Evolutionary conservation across 2,113 vertebrate genomes (phyloP).

Genomic region (Neogale vison): DNA sequence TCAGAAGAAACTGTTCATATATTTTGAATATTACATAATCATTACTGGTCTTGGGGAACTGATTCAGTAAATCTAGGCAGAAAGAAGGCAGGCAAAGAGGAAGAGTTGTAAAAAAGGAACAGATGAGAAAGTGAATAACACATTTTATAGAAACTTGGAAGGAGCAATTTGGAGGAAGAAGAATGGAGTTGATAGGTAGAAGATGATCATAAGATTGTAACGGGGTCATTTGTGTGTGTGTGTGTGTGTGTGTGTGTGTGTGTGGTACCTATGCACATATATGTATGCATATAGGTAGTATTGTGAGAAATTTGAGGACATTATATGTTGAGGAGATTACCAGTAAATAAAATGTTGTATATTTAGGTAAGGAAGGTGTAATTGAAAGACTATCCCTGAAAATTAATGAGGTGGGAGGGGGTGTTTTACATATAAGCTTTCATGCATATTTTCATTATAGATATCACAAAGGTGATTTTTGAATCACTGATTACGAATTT

Average conservation of each 20-base stretch:
- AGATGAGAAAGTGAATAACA: background rate
- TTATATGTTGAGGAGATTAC: background rate
- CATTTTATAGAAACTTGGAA: background rate
- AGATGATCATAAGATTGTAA: background rate
- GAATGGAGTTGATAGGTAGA: background rate
- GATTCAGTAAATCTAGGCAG: background rate
- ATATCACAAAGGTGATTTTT: background rate
- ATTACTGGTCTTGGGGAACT: background rate
- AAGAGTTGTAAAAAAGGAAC: background rate
- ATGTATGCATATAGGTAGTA: background rate
- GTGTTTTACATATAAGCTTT: background rate
- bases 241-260: background rate
- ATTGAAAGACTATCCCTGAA: background rate
- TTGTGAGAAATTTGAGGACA: background rate
- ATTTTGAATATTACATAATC: background rate
- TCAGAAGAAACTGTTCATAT: background rate
- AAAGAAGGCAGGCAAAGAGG: background rate
- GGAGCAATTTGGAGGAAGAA: background rate
- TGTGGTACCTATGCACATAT: background rate
- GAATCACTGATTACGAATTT: background rate
- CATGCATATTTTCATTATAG: background rate
- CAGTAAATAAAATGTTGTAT: background rate
- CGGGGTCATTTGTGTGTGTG: background rate
- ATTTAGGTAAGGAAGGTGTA: background rate
- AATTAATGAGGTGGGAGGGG: background rate